A percentile compares a stretch with the other conserved stretches of the same genome.
Conservation (phyloP, 2,888 invertebrate species). For the Drosophila rellima region DNA sequence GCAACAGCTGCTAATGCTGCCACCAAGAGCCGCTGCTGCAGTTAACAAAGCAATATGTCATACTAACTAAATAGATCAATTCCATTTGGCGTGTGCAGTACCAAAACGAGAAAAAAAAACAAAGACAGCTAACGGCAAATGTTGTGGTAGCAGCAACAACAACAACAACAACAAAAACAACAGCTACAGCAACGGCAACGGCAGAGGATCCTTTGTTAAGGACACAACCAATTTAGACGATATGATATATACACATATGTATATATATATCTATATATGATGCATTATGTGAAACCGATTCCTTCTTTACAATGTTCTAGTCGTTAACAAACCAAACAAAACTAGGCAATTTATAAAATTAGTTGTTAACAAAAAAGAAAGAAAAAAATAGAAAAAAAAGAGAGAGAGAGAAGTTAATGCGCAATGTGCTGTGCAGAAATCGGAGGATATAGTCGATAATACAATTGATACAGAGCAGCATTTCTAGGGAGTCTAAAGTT, state of each 20-base stretch:
- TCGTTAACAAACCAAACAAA: constrained; percentile 75
- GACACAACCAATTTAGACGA: constrained; percentile 44
- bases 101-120: constrained; percentile 12
- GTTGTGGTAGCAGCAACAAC: neutral
- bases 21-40: constrained; percentile 38
- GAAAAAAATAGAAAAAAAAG: constrained; percentile 4
- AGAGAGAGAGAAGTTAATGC: constrained; percentile 13
- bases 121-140: constrained; percentile 7
- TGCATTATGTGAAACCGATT: constrained; percentile 75
- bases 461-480: constrained; percentile 38
- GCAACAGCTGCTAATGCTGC: constrained; percentile 11
- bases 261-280: constrained; percentile 16
- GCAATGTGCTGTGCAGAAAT: constrained; percentile 23
- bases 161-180: constrained; percentile 1
- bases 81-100: constrained; percentile 60
- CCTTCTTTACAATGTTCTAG: constrained; percentile 79
- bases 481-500: constrained; percentile 40
- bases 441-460: constrained; percentile 26
- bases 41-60: constrained; percentile 73
- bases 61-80: constrained; percentile 61
- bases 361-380: constrained; percentile 59
- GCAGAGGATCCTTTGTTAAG: constrained; percentile 2
- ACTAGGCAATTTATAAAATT: constrained; percentile 65
- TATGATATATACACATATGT: constrained; percentile 28
- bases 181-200: constrained; percentile 6